Base-by-base conservation (phyloP, 1,140 invertebrate species). In the Rhyacophila brunnea region DNA sequence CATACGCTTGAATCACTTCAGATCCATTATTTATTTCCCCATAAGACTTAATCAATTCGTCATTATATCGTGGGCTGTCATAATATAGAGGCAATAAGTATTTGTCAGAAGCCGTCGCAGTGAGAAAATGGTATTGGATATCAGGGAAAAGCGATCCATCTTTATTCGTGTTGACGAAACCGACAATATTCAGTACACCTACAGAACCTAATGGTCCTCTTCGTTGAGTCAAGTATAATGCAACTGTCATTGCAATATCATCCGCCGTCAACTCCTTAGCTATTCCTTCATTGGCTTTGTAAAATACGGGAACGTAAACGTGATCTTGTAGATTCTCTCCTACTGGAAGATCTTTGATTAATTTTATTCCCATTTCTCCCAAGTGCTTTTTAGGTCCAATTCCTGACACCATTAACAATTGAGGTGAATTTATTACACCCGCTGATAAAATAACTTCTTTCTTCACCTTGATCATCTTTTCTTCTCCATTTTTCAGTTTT, bases 321-420 rank as follows among this genome's bases (percentile, higher is more conserved):
- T 89, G 86, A 57, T 89, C 87, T 68, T 85, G 80, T 62, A 87
- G 68, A 67, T 85, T 86, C 66, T 85, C 74, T 1, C 86, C 86
- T 1, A 87, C 85, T 57, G 75, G 79, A 11, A 82, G 73, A 65
- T 88, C 80, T 36, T 79, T 70, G 23, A 85, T 70, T 0, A 83
- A 74, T 0, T 76, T 63, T 15, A 88, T 87, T 1, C 81, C 80
- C 6, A 88, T 63, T 34, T 83, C 71, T 46, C 82, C 66, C 11
- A 93, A 73, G 61, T 91, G 83, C 15, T 84, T 73, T 52, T 68
- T 78, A 0, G 87, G 88, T 1, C 89, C 90, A 23, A 92, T 81
- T 11, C 90, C 90, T 1, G 87, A 90, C 0, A 90, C 64, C 82
- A 90, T 85, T 1, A 92, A 68, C 3, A 92, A 50, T 66, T 88